Conservation (phyloP, 2,113 vertebrate species). For the Takifugu flavidus region DNA sequence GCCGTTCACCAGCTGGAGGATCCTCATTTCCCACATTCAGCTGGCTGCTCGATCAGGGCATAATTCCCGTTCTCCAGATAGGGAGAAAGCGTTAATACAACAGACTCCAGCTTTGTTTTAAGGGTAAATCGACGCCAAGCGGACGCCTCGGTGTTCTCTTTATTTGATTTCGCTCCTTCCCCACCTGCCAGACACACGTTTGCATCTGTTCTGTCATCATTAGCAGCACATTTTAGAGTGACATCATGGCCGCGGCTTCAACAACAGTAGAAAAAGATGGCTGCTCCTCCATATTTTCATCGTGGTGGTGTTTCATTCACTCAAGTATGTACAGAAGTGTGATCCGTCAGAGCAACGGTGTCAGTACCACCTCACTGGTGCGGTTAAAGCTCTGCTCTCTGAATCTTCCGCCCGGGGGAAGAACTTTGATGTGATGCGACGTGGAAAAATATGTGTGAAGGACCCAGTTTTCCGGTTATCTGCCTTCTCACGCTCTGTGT, state of each 20-base stretch:
- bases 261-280: too few relatives aligned
- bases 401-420: too few relatives aligned
- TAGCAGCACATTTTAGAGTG: too few relatives aligned
- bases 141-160: background rate
- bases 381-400: too few relatives aligned
- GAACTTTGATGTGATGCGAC: too few relatives aligned
- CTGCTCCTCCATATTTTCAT: constrained; percentile 6
- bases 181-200: background rate
- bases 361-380: too few relatives aligned
- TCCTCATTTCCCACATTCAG: constrained; percentile 42
- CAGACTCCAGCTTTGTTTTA: constrained; percentile 2
- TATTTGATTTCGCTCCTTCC: background rate
- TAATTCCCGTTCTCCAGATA: constrained; percentile 8
- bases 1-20: constrained; percentile 49
- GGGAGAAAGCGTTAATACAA: constrained; percentile 2
- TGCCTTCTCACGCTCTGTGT: background rate
- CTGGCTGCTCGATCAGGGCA: constrained; percentile 18
- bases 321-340: too few relatives aligned
- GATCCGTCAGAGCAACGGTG: too few relatives aligned
- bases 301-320: too few relatives aligned
- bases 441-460: too few relatives aligned
- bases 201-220: background rate
- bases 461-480: too few relatives aligned
- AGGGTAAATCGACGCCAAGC: background rate
- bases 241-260: too few relatives aligned